Base-by-base conservation (phyloP, 2,888 invertebrate species). In the Drosophila koepferae region DNA sequence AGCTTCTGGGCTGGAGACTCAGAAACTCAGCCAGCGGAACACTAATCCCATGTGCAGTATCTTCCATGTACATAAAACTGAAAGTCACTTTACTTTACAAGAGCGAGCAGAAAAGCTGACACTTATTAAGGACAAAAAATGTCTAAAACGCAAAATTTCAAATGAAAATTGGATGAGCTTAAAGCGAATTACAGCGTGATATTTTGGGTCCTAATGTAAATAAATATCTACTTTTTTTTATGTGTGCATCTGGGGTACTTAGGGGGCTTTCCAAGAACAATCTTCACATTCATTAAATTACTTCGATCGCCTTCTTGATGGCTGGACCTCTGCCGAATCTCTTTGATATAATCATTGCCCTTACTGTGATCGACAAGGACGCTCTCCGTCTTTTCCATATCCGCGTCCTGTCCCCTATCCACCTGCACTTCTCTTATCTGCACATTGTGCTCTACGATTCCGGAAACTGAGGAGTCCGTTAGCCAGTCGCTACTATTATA, bases 61-160 rank as follows among this genome's bases (percentile, higher is more conserved):
- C 77, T 77, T 46, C 36, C 54, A 65, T 59, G 54, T 46, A 72
- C 61, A 81, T 72, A 77, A 84, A 86, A 80, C 68, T 66, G 66
- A 74, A 81, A 80, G 48, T 81, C 86, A 88, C 80, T 86, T 86
- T 72, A 81, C 77, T 87, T 85, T 87, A 87, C 85, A 74, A 74
- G 69, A 66, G 65, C 56, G 55, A 49, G 66, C 41, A 58, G 58
- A 60, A 65, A 77, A 77, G 72, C 81, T 58, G 72, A 68, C 81
- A 77, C 60, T 74, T 73, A 63, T 54, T 46, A 66, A 46, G 62
- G 49, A 18, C 48, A 56, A 56, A 28, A 28, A 43, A 59, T 58
- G 66, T 49, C 31, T 51, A 38, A 23, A 31, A 56, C 28, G 40
- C 23, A 23, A 44, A 43, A 40, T 49, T 34, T 20, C 31, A 46